Conservation (phyloP, 2,797 vertebrate genomes). For the Poeciliopsis presidionis region DNA sequence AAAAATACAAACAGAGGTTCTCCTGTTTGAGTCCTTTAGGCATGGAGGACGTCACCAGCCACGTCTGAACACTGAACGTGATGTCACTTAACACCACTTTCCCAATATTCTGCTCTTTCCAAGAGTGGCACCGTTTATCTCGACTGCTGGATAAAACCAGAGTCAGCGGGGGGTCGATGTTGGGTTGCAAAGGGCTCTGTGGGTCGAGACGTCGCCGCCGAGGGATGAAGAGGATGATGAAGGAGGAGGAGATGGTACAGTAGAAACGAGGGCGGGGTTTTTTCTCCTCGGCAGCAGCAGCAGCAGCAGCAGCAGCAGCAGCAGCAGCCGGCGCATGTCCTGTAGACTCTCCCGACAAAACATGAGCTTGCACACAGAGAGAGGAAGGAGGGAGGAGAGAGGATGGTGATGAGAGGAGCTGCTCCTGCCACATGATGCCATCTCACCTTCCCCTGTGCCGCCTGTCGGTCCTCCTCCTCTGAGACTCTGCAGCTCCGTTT, state of each 20-base stretch:
- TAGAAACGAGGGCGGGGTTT: conserved; percentile 69
- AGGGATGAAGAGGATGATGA: conserved; percentile 55
- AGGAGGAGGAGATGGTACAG: conserved; percentile 46
- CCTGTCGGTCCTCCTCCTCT: conserved; percentile 27
- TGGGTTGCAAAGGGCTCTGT: conserved; percentile 60
- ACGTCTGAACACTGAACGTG: conserved; percentile 42
- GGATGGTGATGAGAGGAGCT: conserved; percentile 50
- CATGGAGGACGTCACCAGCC: conserved; percentile 28
- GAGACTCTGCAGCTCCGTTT: conserved; percentile 28
- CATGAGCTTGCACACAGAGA: not conserved
- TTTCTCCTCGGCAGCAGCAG: conserved; percentile 55
- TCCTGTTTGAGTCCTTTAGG: not conserved
- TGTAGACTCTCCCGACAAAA: conserved; percentile 28
- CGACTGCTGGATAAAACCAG: conserved; percentile 14
- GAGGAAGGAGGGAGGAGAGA: conserved; percentile 34
- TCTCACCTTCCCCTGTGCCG: conserved; percentile 38
- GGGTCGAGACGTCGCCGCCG: conserved; percentile 64
- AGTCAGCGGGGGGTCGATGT: not conserved
- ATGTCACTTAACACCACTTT: not conserved
- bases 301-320: conserved; percentile 54
- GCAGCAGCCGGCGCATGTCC: conserved; percentile 49
- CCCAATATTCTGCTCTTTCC: conserved; percentile 34
- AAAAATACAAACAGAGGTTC: not conserved
- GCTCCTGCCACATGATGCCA: conserved; percentile 31
- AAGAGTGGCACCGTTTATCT: conserved; percentile 28